A percentile compares a stretch with the other conserved stretches of the same genome.
These are phyloP conservation scores for Caenorhabditis elegans DNA, from an alignment of 1,140 invertebrate species.

Conservation along the genomic window DNA sequence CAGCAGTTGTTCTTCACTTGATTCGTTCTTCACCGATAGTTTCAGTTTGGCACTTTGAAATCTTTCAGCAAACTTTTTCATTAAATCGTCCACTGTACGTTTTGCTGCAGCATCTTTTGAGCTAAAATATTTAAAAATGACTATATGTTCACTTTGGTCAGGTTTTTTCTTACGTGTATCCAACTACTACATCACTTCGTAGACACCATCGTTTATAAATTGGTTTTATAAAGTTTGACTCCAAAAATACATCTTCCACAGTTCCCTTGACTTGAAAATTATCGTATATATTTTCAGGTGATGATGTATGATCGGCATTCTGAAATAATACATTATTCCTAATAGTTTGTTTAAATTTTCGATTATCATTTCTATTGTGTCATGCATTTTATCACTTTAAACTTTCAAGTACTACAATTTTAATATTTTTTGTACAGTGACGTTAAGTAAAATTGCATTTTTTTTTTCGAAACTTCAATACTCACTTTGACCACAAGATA, in stretches of 20 bases:
- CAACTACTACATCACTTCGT: neutral
- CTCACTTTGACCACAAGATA: slow-evolving; percentile 17
- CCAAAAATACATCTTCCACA: neutral
- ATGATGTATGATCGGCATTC: neutral
- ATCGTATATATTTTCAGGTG: neutral
- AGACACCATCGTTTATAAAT: slow-evolving; percentile 9
- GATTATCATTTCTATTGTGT: too few species aligned
- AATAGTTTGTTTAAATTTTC: too few species aligned
- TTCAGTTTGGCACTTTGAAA: neutral
- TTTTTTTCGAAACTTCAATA: too few species aligned
- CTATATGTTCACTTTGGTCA: neutral
- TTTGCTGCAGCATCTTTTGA: neutral
- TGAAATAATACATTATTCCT: too few species aligned
- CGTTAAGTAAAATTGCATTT: too few species aligned
- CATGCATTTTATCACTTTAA: neutral
- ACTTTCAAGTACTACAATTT: neutral
- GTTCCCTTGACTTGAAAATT: neutral
- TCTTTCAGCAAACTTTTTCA: neutral
- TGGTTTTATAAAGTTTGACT: neutral
- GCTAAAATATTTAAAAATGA: neutral
- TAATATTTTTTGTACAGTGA: neutral
- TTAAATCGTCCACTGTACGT: neutral
- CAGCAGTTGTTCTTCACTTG: neutral
- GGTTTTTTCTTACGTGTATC: slow-evolving; percentile 3
- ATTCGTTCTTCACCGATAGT: neutral